phyloP scores from a whole-genome alignment of 1,140 invertebrate species.

The Tenebrio molitor region DNA sequence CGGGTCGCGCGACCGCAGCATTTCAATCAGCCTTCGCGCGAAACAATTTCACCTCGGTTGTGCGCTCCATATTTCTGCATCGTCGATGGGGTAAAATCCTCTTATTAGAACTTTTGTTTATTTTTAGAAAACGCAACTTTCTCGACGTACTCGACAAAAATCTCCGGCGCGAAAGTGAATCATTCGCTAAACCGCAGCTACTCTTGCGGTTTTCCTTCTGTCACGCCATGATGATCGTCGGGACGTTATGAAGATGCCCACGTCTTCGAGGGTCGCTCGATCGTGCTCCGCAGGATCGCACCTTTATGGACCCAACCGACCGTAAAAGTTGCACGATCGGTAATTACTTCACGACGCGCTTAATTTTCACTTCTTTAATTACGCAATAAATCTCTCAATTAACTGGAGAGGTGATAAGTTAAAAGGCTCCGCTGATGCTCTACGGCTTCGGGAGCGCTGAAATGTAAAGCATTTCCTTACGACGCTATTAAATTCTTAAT shows the following conservation, averaged over 20 bases:
- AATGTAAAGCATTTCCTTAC: slow-evolving; percentile 1
- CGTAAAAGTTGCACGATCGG: slow-evolving; percentile 5
- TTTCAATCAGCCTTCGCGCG: not conserved
- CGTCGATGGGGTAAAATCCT: too few relatives aligned
- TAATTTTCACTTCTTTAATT: slow-evolving; percentile 6
- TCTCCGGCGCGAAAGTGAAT: not conserved
- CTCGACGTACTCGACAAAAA: not conserved
- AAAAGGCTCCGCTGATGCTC: not conserved
- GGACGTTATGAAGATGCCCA: not conserved
- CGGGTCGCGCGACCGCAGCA: not conserved
- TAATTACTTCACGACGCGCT: not conserved
- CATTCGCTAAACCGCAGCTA: not conserved
- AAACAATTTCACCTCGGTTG: too few relatives aligned
- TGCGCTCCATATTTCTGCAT: too few relatives aligned
- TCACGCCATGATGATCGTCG: not conserved
- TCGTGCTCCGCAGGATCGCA: not conserved
- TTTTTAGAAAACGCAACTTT: slow-evolving; percentile 2
- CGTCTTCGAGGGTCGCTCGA: not conserved
- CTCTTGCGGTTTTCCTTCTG: not conserved
- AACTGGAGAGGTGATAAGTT: not conserved
- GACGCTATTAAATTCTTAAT: not conserved
- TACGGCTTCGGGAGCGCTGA: not conserved
- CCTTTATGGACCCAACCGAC: not conserved
- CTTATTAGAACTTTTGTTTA: not conserved
- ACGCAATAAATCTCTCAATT: slow-evolving; percentile 11